Percentiles rank a stretch among this genome's conserved stretches.
Evolutionary conservation across 2,113 vertebrate genomes (phyloP).

Genomic region (Gobio gobio): DNA sequence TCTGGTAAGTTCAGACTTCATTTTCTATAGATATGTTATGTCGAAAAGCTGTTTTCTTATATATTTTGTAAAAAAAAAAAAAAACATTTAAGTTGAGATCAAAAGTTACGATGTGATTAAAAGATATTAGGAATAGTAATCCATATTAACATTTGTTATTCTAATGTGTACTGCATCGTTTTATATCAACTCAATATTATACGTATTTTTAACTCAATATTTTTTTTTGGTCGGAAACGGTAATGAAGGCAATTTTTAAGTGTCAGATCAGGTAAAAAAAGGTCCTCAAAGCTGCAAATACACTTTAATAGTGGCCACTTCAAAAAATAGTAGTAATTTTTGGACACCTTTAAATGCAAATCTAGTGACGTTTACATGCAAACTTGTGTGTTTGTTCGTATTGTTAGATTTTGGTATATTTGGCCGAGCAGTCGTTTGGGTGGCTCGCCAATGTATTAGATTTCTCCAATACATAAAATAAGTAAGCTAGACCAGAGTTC

Average conservation of each 20-base stretch:
- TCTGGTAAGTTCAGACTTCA: conserved; percentile 19
- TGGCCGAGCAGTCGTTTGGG: too few relatives aligned
- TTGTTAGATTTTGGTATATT: too few relatives aligned
- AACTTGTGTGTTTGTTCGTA: too few relatives aligned
- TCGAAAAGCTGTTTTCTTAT: neutral
- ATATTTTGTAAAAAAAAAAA: neutral
- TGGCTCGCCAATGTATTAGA: too few relatives aligned
- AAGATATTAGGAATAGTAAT: neutral
- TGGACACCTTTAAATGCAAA: neutral
- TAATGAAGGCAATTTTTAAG: neutral
- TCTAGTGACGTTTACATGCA: neutral
- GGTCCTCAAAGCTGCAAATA: neutral
- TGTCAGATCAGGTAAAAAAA: neutral
- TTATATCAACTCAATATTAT: neutral
- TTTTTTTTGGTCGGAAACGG: too few relatives aligned
- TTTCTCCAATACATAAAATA: too few relatives aligned
- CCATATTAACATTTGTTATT: neutral
- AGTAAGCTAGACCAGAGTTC: too few relatives aligned
- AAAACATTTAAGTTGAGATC: neutral
- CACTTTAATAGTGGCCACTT: neutral
- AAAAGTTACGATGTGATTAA: neutral
- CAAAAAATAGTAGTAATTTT: neutral
- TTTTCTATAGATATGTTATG: neutral
- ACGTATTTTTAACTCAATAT: too few relatives aligned
- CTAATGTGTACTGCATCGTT: neutral